Conservation (phyloP, 2,113 vertebrate species). For the Syngnathus scovelli region DNA sequence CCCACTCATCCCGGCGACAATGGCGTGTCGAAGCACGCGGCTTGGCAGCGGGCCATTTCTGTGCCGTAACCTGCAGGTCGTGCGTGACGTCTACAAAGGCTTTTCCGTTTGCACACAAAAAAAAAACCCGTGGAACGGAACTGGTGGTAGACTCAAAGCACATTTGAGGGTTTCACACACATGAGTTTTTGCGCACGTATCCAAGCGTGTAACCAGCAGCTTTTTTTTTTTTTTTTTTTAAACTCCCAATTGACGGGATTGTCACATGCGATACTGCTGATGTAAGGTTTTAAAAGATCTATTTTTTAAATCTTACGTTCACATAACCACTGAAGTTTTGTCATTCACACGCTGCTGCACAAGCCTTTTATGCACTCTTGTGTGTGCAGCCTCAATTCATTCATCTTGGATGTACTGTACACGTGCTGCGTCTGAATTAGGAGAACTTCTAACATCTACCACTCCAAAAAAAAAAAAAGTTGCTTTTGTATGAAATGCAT, state of each 20-base stretch:
- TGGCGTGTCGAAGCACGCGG: conserved; percentile 4
- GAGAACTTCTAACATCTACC: neutral
- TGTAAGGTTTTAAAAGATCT: conserved; percentile 18
- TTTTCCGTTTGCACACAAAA: conserved; percentile 51
- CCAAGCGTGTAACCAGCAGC: conserved; percentile 59
- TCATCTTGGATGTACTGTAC: conserved; percentile 1
- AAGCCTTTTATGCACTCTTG: conserved; percentile 16
- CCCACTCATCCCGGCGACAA: conserved; percentile 8
- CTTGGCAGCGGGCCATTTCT: conserved; percentile 20
- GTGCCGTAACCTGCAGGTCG: conserved; percentile 7
- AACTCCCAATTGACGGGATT: conserved; percentile 33
- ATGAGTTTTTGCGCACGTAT: conserved; percentile 35
- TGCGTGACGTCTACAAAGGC: conserved; percentile 15
- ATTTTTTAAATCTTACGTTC: conserved; percentile 25
- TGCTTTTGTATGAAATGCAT: neutral
- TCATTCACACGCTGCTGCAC: conserved; percentile 12
- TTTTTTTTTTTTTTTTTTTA: neutral
- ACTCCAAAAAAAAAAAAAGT: neutral
- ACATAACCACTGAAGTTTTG: conserved; percentile 11
- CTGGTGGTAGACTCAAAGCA: conserved; percentile 32
- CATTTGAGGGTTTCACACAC: conserved; percentile 28
- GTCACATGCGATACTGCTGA: conserved; percentile 22
- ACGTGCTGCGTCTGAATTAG: conserved; percentile 7
- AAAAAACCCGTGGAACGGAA: conserved; percentile 17
- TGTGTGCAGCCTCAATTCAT: neutral